Evolutionary conservation across 2,113 vertebrate genomes (phyloP), one percentile per base, ranked within the genome.

Genomic region (Callospermophilus lateralis): DNA sequence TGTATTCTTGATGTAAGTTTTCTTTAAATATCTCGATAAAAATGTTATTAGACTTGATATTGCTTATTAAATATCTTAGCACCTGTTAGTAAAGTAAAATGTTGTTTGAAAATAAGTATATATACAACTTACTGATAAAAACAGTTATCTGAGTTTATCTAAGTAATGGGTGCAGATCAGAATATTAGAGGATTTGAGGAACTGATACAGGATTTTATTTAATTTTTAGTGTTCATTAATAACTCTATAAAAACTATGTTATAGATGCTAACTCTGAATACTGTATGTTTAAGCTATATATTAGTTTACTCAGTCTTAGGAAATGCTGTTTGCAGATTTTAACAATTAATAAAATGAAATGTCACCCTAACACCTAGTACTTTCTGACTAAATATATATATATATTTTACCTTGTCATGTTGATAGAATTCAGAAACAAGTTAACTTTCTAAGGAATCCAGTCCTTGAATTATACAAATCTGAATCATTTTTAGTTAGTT

Each of bases 401-500:
- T 72, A 26, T 70, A 39, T 83, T 86, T 96, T 89, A 65, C 51
- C 72, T 86, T 88, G 65, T 94, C 84, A 39, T 65, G 15, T 72
- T 86, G 24, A 26, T 93, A 63, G 9, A 93, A 15, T 95, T 80
- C 22, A 87, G 24, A 28, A 93, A 87, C 39, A 94, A 90, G 63
- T 51, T 42, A 37, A 97, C 39, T 83, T 86, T 93, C 86, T 70
- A 89, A 84, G 65, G 28, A 93, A 93, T 13, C 32, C 32, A 83
- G 53, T 78, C 34, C 55, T 96, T 93, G 2, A 90, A 11, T 84
- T 89, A 34, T 12, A 42, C 92, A 88, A 85, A 68, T 89, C 63
- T 58, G 30, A 90, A 81, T 90, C 22, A 72, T 90, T 97, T 97
- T 97, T 28, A 51, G 81, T 93, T 89, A 51, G 32, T 92, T 63